A percentile compares a stretch with the other conserved stretches of the same genome.
Evolutionary conservation across 2,888 invertebrate species (phyloP).

Genomic region (Catonia carolina): DNA sequence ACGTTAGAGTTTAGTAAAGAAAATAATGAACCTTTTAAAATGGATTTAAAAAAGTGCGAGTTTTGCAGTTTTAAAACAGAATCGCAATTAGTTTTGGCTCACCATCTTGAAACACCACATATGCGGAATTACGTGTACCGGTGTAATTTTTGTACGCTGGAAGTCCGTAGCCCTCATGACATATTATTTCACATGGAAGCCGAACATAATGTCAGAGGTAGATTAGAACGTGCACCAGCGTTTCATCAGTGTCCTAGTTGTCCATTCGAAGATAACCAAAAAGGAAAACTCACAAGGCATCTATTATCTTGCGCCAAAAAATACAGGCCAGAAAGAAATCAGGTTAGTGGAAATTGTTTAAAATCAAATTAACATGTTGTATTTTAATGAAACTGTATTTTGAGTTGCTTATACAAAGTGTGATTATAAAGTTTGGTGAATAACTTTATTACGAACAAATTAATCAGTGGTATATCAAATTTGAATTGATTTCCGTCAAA

Average conservation of each 20-base stretch:
- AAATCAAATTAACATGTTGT: too few species aligned
- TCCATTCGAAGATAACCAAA: conserved; percentile 89
- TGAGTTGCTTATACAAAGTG: too few species aligned
- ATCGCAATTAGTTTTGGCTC: conserved; percentile 72
- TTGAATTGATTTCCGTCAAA: too few species aligned
- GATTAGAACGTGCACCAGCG: conserved; percentile 75
- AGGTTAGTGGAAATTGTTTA: too few species aligned
- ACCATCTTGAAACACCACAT: conserved; percentile 86
- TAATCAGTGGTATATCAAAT: neutral
- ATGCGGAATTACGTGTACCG: conserved; percentile 80
- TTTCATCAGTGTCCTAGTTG: conserved; percentile 91
- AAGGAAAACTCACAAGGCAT: conserved; percentile 83
- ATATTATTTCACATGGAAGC: conserved; percentile 89
- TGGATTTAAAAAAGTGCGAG: conserved; percentile 73
- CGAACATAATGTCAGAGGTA: conserved; percentile 75
- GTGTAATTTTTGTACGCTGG: conserved; percentile 77
- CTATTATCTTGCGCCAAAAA: conserved; percentile 80
- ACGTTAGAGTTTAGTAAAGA: conserved; percentile 80
- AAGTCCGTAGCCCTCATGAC: conserved; percentile 77
- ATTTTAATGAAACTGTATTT: too few species aligned
- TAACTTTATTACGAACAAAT: too few species aligned
- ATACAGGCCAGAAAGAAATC: conserved; percentile 79
- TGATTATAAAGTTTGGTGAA: too few species aligned
- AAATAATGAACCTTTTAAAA: conserved; percentile 72
- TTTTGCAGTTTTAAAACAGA: conserved; percentile 87